Evolutionary conservation across 2,888 invertebrate species (phyloP), one percentile per base, ranked within the genome.

Genomic region (Tetranychus piercei): DNA sequence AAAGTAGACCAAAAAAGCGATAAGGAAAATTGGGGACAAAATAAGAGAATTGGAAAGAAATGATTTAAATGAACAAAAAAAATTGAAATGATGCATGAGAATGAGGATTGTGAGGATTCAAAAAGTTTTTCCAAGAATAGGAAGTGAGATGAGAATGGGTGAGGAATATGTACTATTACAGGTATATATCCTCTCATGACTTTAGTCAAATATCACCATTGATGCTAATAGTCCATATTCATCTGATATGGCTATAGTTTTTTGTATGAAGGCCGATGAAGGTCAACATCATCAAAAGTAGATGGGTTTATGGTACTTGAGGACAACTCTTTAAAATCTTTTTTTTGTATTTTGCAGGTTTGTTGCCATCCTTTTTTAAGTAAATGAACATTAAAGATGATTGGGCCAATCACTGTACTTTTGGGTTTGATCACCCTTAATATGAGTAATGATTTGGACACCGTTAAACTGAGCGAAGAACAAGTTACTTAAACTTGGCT

Each of bases 361-460:
- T 55, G 55, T 55, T 55, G 55, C 55, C 55, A 55, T 55, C 55
- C 55, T 55, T 55, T 45, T 55, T 55, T 55, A 55, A 55, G 55
- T 55, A 55, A 55, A 55, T 55, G 55, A 55, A 55, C 55, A 55
- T 55, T 55, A 55, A 55, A 55, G 55, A 55, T 55, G 55, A 55
- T 55, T 55, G 55, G 55, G 55, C 55, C 55, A 55, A 55, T 55
- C 55, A 55, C 55, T 55, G 55, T 55, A 55, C 55, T 55, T 55
- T 55, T 55, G 55, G 55, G 55, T 55, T 55, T 55, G 7, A 55
- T 1, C 15, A 55, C 55, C 55, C 55, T 55, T 9, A 6, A 3
- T 55, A 55, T 55, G 55, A 55, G 55, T 55, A 55, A 55, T 55
- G 55, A 55, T 55, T 55, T 55, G 55, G 55, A 55, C 55, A 55